phyloP scores from a whole-genome alignment of 2,113 vertebrate genomes.

The Rissa tridactyla region DNA sequence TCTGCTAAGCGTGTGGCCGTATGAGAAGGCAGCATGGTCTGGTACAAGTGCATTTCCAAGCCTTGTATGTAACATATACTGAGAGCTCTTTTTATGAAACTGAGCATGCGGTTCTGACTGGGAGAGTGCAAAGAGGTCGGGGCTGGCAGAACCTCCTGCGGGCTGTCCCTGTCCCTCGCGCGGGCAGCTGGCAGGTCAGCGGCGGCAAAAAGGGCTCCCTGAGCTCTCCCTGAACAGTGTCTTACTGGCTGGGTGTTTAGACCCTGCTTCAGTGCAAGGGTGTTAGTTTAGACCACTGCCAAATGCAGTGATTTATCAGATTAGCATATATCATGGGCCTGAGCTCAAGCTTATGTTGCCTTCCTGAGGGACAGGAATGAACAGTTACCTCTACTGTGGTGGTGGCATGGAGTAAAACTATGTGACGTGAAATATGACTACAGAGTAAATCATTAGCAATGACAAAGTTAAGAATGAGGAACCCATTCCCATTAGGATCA shows the following conservation, averaged over 20 bases:
- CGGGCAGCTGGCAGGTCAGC: background rate
- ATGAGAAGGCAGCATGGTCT: background rate
- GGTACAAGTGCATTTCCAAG: background rate
- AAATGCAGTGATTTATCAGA: background rate
- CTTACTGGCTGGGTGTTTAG: background rate
- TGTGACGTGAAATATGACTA: background rate
- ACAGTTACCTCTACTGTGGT: fast-evolving
- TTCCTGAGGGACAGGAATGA: background rate
- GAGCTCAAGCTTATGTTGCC: background rate
- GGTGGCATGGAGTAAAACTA: background rate
- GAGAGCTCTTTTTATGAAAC: background rate
- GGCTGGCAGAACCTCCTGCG: background rate
- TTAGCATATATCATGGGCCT: background rate
- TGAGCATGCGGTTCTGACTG: fast-evolving
- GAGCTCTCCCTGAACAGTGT: background rate
- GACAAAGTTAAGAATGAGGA: background rate
- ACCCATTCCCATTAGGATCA: background rate
- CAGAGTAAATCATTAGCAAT: background rate
- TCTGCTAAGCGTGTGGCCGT: background rate
- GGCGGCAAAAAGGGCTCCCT: background rate
- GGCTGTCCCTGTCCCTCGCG: background rate
- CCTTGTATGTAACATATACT: background rate
- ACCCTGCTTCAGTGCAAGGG: background rate
- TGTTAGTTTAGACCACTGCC: background rate
- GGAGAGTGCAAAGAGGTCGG: background rate